Conservation (phyloP, 2,113 vertebrate species). For the Mandrillus leucophaeus region DNA sequence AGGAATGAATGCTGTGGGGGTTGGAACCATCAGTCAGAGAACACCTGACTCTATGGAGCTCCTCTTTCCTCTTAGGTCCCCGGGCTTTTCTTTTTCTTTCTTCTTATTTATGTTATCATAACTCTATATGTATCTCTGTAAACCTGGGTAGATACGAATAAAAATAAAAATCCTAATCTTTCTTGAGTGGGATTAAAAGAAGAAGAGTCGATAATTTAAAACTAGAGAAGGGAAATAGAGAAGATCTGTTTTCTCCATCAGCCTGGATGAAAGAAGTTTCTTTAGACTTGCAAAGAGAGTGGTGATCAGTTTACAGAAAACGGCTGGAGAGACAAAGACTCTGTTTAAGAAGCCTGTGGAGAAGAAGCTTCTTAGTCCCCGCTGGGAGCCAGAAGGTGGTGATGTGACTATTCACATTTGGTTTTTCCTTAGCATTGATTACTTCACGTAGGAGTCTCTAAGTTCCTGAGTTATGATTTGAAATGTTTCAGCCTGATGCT, state of each 20-base stretch:
- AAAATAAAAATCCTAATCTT: not conserved
- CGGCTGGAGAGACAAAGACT: not conserved
- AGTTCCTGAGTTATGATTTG: not conserved
- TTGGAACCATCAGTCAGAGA: not conserved
- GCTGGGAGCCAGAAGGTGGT: not conserved
- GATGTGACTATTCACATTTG: not conserved
- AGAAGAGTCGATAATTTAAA: not conserved
- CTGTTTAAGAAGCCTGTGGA: not conserved
- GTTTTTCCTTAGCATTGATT: not conserved
- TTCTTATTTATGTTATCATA: not conserved
- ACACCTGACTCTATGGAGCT: not conserved
- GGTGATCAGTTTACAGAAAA: not conserved
- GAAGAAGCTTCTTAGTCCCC: not conserved
- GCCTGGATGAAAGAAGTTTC: not conserved
- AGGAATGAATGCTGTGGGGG: no score
- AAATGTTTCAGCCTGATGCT: not conserved
- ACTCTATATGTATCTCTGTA: not conserved
- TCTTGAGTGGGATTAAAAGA: not conserved
- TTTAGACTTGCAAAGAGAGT: no score
- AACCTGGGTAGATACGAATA: not conserved
- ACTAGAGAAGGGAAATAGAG: not conserved
- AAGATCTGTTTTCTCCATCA: not conserved
- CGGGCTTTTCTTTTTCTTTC: not conserved
- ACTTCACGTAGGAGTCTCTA: not conserved
- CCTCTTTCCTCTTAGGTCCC: not conserved